Conservation (phyloP, 2,113 vertebrate species). For the Scomber japonicus region DNA sequence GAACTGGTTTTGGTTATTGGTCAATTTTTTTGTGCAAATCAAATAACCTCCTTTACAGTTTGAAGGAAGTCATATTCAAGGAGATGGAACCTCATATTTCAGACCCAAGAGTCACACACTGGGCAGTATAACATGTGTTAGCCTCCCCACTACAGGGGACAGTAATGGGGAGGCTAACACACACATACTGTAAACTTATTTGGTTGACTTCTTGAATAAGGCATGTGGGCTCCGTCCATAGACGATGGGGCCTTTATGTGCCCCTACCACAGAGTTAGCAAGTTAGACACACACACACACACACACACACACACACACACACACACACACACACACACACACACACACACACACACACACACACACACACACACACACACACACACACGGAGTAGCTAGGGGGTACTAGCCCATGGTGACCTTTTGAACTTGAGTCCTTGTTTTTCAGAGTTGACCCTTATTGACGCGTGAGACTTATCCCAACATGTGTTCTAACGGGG, state of each 20-base stretch:
- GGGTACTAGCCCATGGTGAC: conserved; percentile 18
- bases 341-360: background rate
- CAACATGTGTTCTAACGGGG: background rate
- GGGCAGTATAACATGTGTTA: too few species aligned
- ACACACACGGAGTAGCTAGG: conserved; percentile 21
- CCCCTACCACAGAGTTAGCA: conserved; percentile 20
- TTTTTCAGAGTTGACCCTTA: conserved; percentile 14
- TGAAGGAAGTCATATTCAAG: background rate
- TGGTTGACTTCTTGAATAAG: too few species aligned
- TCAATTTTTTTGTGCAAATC: background rate
- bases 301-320: conserved; percentile 3
- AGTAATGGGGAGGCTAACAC: too few species aligned
- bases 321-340: background rate
- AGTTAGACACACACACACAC: background rate
- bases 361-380: background rate
- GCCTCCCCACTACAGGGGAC: too few species aligned
- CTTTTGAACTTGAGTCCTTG: conserved; percentile 20
- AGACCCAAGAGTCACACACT: too few species aligned
- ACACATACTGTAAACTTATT: too few species aligned
- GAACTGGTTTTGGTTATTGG: too few species aligned
- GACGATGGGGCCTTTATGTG: background rate
- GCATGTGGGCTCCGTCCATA: background rate
- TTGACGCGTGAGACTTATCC: conserved; percentile 3
- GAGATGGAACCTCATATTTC: background rate
- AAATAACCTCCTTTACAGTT: background rate